phyloP scores from a whole-genome alignment of 1,140 invertebrate genomes.

The Coelopa frigida region DNA sequence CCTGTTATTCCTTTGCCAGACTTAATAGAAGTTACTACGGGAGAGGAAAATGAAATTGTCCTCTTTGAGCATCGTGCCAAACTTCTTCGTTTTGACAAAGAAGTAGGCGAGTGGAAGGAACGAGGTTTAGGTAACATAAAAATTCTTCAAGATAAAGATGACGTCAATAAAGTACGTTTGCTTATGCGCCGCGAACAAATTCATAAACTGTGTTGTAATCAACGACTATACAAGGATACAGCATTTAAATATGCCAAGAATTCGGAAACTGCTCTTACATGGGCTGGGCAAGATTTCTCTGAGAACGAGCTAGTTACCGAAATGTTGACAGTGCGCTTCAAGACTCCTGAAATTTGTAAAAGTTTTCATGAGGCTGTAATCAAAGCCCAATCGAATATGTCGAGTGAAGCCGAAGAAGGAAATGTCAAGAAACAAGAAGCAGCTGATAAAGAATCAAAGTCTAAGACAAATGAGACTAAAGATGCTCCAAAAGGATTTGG shows the following conservation, averaged over 20 bases:
- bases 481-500: slow-evolving; percentile 45
- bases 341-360: slow-evolving; percentile 54
- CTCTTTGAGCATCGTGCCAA: slow-evolving; percentile 65
- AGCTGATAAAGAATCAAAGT: slow-evolving; percentile 1
- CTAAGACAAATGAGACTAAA: slow-evolving; percentile 14
- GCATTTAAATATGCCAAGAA: slow-evolving; percentile 56
- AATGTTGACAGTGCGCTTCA: slow-evolving; percentile 67
- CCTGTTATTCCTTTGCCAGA: slow-evolving; percentile 71
- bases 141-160: slow-evolving; percentile 52
- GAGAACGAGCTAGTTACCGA: slow-evolving; percentile 61
- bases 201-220: slow-evolving; percentile 69
- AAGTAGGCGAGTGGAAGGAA: slow-evolving; percentile 68
- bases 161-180: slow-evolving; percentile 57
- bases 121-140: slow-evolving; percentile 74
- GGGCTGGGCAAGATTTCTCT: slow-evolving; percentile 67
- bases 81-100: slow-evolving; percentile 58
- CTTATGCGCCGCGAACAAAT: slow-evolving; percentile 70
- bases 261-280: slow-evolving; percentile 55
- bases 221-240: slow-evolving; percentile 56
- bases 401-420: slow-evolving; percentile 29
- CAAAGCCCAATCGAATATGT: slow-evolving; percentile 45
- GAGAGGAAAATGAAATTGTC: slow-evolving; percentile 58
- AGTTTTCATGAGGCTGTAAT: slow-evolving; percentile 49
- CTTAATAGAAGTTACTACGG: slow-evolving; percentile 66
- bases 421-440: slow-evolving; percentile 20